Evolutionary conservation across 2,113 vertebrate genomes (phyloP), one percentile per base, ranked within the genome.

Genomic region (Phrynosoma platyrhinos): DNA sequence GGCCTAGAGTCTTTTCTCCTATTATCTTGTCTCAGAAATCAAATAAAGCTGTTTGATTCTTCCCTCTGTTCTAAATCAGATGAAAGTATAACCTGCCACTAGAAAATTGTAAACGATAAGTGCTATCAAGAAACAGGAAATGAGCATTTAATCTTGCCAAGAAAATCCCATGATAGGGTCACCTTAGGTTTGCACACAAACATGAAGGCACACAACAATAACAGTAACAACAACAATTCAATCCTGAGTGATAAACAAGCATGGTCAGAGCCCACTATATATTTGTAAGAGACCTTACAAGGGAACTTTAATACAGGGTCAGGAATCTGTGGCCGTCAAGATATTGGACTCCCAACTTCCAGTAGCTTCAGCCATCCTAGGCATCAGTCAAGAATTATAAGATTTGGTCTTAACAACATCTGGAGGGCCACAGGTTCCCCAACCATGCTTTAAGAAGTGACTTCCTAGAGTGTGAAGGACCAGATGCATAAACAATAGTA

Each of bases 91-190:
- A 75, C 58, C 82, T 42, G 2, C 74, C 16, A 47, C 53, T 79
- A 30, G 53, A 18, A 88, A 21, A 58, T 64, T 68, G 13, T 91
- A 68, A 92, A 83, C 6, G 64, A 77, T 78, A 79, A 47, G 47
- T 47, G 47, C 9, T 88, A 5, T 23, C 84, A 87, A 75, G 0
- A 89, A 12, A 27, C 92, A 42, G 52, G 0, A 3, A 9, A 79
- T 71, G 90, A 87, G 0, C 71, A 6, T 82, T 90, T 64, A 68
- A 47, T 47, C 47, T 47, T 47, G 47, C 47, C 47, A 5, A 47
- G 47, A 47, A 47, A 47, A 47, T 47, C 47, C 47, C 47, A 47
- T 47, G 47, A 47, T 47, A 47, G 4, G 47, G 47, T 47, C 47
- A 47, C 47, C 47, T 47, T 7, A 47, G 5, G 4, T 47, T 47